These are phyloP conservation scores for Xylota segnis DNA, from an alignment of 2,888 invertebrate genomes.

Conservation along the genomic window DNA sequence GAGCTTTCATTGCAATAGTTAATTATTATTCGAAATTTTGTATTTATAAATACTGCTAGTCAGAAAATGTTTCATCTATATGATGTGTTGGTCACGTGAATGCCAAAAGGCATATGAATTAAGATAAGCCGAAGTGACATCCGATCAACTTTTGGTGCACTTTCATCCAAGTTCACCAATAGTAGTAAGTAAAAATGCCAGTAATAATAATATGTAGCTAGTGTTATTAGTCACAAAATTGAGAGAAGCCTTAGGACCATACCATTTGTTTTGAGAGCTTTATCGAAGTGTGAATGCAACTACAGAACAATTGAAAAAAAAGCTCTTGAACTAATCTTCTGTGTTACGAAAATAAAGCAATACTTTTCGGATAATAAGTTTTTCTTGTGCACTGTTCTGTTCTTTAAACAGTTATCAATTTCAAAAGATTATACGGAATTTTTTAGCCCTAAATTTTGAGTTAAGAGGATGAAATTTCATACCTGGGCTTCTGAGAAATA, in stretches of 20 bases:
- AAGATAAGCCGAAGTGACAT: too few relatives aligned
- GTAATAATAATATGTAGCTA: background rate
- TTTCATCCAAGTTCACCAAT: slow-evolving; percentile 3
- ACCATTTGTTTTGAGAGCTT: background rate
- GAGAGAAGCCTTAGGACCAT: background rate
- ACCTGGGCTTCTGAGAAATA: too few relatives aligned
- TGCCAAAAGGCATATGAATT: slow-evolving; percentile 31
- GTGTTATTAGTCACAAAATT: background rate
- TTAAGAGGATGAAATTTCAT: too few relatives aligned
- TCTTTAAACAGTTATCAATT: too few relatives aligned
- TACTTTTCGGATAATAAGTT: too few relatives aligned
- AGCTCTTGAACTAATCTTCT: too few relatives aligned
- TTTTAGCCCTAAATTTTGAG: too few relatives aligned
- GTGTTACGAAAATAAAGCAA: too few relatives aligned
- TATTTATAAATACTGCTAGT: slow-evolving; percentile 79
- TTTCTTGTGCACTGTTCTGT: too few relatives aligned
- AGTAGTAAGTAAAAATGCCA: slow-evolving; percentile 5
- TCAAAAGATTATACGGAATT: too few relatives aligned
- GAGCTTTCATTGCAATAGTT: slow-evolving; percentile 79
- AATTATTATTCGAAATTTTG: slow-evolving; percentile 82
- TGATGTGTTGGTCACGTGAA: slow-evolving; percentile 18
- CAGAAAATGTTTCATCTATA: slow-evolving; percentile 25
- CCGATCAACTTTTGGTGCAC: slow-evolving; percentile 2
- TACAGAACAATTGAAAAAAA: too few relatives aligned
- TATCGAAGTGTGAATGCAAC: too few relatives aligned